Evolutionary conservation across 92 coral and sea anemone species (phyloP), one percentile per base, ranked within the genome.

Genomic region (Actinostola sp.): DNA sequence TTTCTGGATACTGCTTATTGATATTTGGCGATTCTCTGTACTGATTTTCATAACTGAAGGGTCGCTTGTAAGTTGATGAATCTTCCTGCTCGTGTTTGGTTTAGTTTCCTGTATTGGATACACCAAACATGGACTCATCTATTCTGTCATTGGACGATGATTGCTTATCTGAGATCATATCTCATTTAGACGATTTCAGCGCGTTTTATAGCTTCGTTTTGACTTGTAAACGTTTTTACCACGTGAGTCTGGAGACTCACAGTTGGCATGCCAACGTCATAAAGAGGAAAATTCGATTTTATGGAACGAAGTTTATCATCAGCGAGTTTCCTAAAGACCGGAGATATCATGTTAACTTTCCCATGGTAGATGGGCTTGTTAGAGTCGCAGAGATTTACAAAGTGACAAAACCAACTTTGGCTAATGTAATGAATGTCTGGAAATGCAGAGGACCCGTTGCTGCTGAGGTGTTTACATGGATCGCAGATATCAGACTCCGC

Each of bases 401-500:
- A 45, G 16, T 61, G 45, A 32, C 63, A 8, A 57, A 57, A 17
- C 39, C 63, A 19, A 26, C 63, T 16, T 30, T 27, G 27, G 2
- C 4, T 3, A 57, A 57, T 57, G 63, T 30, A 1, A 57, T 27
- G 63, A 26, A 71, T 43, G 76, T 80, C 0, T 89, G 93, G 88
- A 17, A 56, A 50, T 61, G 57, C 30, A 80, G 44, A 72, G 89
- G 93, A 9, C 87, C 89, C 0, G 93, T 88, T 9, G 89, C 80
- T 38, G 93, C 89, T 21, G 72, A 75, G 67, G 68, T 89, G 35
- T 84, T 80, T 17, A 80, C 86, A 4, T 89, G 89, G 89, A 71
- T 76, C 0, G 53, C 64, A 55, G 56, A 70, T 63, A 8, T 57
- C 7, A 57, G 28, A 57, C 39, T 76, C 32, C 34, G 64, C 65